phyloP scores from a whole-genome alignment of 92 coral and sea anemone genomes.

The Actinernus sp. region DNA sequence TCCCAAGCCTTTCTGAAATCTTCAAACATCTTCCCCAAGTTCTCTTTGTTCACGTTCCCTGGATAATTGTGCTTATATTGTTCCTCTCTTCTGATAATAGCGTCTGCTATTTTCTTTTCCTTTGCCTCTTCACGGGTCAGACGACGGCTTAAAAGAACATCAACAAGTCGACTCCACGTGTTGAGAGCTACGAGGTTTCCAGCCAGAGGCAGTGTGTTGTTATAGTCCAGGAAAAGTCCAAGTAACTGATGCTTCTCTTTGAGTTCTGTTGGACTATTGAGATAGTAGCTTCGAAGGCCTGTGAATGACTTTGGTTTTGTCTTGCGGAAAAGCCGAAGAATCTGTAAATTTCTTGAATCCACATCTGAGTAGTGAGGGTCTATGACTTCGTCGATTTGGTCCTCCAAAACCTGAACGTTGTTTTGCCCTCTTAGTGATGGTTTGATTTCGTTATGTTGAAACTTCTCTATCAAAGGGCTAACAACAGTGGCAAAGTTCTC shows the following conservation, averaged over 20 bases:
- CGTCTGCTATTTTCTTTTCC: slow-evolving; percentile 67
- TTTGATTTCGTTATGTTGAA: slow-evolving; percentile 7
- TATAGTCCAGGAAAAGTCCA: slow-evolving; percentile 82
- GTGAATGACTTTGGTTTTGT: slow-evolving; percentile 69
- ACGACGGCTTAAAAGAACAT: slow-evolving; percentile 73
- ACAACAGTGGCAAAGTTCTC: slow-evolving; percentile 10
- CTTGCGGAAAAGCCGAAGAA: slow-evolving; percentile 74
- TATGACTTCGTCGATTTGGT: slow-evolving; percentile 75
- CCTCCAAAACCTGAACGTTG: not conserved
- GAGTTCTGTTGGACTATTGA: slow-evolving; percentile 36
- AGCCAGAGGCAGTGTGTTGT: slow-evolving; percentile 55
- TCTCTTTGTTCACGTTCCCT: too few species aligned
- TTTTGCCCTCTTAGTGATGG: not conserved
- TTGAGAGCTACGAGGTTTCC: slow-evolving; percentile 66
- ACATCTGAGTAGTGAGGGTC: slow-evolving; percentile 10
- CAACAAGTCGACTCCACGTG: slow-evolving; percentile 78
- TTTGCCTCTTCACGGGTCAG: slow-evolving; percentile 75
- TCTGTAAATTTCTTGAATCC: slow-evolving; percentile 49
- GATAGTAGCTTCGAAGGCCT: slow-evolving; percentile 59
- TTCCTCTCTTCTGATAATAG: slow-evolving; percentile 57
- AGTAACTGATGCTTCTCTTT: slow-evolving; percentile 73
- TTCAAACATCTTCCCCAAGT: slow-evolving; percentile 48
- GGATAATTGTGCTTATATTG: slow-evolving; percentile 12
- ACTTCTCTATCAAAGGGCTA: slow-evolving; percentile 16
- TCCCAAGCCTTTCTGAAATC: slow-evolving; percentile 85